Evolutionary conservation across 2,888 invertebrate genomes (phyloP).

Genomic region (Lissonota sp.): DNA sequence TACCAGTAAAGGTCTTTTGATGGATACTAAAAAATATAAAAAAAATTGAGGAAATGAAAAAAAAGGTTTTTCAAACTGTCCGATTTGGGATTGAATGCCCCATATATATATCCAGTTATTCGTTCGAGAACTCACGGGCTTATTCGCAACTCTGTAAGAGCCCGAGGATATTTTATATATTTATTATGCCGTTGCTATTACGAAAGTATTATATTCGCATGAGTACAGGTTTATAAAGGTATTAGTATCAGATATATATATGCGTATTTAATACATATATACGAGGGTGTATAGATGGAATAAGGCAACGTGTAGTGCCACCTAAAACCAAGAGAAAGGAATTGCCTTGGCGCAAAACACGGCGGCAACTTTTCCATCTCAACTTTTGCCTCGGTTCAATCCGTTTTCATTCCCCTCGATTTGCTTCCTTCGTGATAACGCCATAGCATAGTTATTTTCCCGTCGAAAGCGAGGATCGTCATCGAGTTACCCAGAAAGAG

Average conservation of each 20-base stretch:
- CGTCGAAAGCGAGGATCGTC: slow-evolving; percentile 36
- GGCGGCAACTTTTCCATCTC: slow-evolving; percentile 45
- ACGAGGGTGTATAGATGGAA: slow-evolving; percentile 2
- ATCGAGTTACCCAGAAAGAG: slow-evolving; percentile 32
- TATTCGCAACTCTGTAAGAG: slow-evolving; percentile 41
- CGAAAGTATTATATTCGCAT: slow-evolving; percentile 60
- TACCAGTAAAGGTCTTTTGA: too few relatives aligned
- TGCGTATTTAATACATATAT: background rate
- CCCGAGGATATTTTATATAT: slow-evolving; percentile 51
- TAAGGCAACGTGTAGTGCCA: slow-evolving; percentile 21
- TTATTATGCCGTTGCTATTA: slow-evolving; percentile 59
- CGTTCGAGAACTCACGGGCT: slow-evolving; percentile 28
- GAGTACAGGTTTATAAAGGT: slow-evolving; percentile 8
- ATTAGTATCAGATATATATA: slow-evolving; percentile 9
- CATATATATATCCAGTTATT: slow-evolving; percentile 37
- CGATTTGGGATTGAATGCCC: too few relatives aligned
- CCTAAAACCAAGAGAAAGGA: slow-evolving; percentile 62
- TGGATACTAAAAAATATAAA: too few relatives aligned
- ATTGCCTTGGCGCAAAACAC: slow-evolving; percentile 56
- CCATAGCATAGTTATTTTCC: slow-evolving; percentile 6
- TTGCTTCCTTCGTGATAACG: slow-evolving; percentile 30
- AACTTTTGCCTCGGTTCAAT: slow-evolving; percentile 24
- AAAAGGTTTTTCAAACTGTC: too few relatives aligned
- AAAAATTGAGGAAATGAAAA: too few relatives aligned
- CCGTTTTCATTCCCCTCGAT: slow-evolving; percentile 34